Evolutionary conservation across 1,140 invertebrate species (phyloP).

Genomic region (Cydia strobilella): DNA sequence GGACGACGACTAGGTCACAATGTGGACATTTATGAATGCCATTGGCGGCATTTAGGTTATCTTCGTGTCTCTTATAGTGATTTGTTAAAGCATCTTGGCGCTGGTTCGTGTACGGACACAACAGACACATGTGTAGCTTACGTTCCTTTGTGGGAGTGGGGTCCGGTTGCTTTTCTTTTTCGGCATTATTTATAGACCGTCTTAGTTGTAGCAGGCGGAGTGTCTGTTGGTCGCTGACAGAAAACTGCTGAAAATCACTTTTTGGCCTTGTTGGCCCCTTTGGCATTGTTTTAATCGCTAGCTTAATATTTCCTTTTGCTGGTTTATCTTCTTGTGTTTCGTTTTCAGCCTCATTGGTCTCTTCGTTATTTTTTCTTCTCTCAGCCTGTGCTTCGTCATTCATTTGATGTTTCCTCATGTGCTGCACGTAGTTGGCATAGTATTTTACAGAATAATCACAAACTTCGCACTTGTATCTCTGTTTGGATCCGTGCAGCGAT

Average conservation of each 20-base stretch:
- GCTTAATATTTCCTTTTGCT: slow-evolving; percentile 70
- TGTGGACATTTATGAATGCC: slow-evolving; percentile 87
- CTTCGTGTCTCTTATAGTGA: slow-evolving; percentile 87
- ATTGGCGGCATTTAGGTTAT: slow-evolving; percentile 78
- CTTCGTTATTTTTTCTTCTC: slow-evolving; percentile 68
- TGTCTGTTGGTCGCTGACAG: slow-evolving; percentile 80
- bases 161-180: slow-evolving; percentile 67
- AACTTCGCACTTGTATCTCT: slow-evolving; percentile 90
- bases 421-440: slow-evolving; percentile 90
- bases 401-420: slow-evolving; percentile 88
- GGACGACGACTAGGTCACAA: slow-evolving; percentile 90
- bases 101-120: slow-evolving; percentile 89
- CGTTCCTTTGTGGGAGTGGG: slow-evolving; percentile 79
- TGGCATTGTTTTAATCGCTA: slow-evolving; percentile 78
- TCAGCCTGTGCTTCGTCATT: slow-evolving; percentile 84
- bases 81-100: slow-evolving; percentile 87
- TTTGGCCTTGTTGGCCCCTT: slow-evolving; percentile 53
- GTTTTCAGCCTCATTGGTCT: slow-evolving; percentile 58
- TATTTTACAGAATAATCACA: slow-evolving; percentile 95
- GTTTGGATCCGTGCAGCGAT: slow-evolving; percentile 90
- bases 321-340: slow-evolving; percentile 64
- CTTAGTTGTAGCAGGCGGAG: slow-evolving; percentile 65
- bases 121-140: slow-evolving; percentile 82
- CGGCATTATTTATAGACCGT: slow-evolving; percentile 60
- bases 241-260: slow-evolving; percentile 77